Evolutionary conservation across 2,888 invertebrate species (phyloP).

Genomic region (Operophtera brumata): DNA sequence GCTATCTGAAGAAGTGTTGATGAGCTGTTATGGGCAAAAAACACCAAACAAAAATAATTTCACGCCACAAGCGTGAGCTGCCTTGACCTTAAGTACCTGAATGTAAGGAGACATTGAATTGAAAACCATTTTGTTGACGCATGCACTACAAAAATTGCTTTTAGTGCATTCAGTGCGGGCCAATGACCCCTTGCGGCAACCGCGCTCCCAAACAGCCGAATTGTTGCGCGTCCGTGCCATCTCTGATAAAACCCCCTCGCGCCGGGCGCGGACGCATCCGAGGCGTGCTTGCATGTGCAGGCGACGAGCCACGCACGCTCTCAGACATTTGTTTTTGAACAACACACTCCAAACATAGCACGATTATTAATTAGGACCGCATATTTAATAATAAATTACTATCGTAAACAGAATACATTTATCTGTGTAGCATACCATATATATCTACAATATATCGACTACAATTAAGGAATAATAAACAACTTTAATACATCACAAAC

Average conservation of each 20-base stretch:
- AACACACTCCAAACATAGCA: constrained; percentile 32
- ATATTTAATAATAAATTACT: constrained; percentile 20
- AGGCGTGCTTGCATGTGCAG: constrained; percentile 51
- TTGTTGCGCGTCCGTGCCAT: constrained; percentile 70
- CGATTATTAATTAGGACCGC: constrained; percentile 29
- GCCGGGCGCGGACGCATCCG: too few species aligned
- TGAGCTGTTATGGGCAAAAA: too few species aligned
- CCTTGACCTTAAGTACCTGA: too few species aligned
- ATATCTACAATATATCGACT: too few species aligned
- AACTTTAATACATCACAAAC: background rate
- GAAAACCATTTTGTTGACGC: background rate
- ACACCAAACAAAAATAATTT: too few species aligned
- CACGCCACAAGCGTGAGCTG: too few species aligned
- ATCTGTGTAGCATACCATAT: constrained; percentile 2
- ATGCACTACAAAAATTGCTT: constrained; percentile 38
- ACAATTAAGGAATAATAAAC: constrained; percentile 1
- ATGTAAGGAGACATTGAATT: background rate
- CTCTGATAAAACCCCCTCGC: constrained; percentile 58
- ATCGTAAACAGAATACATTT: constrained; percentile 8
- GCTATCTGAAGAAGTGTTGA: too few species aligned
- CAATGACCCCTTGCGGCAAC: constrained; percentile 43
- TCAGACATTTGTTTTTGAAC: constrained; percentile 41
- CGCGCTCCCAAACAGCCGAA: constrained; percentile 55
- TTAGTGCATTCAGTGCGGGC: constrained; percentile 57
- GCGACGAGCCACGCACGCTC: constrained; percentile 45